Conservation (phyloP, 2,113 vertebrate species). For the Poecile atricapillus region DNA sequence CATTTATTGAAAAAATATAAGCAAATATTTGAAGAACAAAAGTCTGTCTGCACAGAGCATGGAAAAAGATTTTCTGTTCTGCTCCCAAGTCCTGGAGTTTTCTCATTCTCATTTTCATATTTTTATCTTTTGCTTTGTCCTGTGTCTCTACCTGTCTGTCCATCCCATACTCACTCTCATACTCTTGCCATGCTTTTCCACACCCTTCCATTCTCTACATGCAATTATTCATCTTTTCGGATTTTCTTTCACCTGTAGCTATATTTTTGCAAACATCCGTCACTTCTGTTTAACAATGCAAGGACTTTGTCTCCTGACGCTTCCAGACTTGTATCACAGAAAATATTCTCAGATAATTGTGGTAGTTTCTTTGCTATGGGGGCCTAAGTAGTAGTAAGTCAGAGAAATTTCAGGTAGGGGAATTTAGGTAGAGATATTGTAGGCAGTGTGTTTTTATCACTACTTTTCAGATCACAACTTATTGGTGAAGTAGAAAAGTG, state of each 20-base stretch:
- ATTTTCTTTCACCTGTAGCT: not conserved
- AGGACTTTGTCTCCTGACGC: not conserved
- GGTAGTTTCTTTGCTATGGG: not conserved
- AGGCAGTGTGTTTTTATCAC: not conserved
- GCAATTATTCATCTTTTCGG: not conserved
- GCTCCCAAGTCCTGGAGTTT: not conserved
- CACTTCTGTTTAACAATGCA: not conserved
- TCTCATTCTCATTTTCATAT: not conserved
- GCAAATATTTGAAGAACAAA: not conserved
- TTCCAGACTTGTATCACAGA: not conserved
- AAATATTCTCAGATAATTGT: not conserved
- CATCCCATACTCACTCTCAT: not conserved
- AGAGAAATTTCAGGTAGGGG: not conserved
- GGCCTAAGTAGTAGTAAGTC: not conserved
- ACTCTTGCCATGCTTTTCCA: not conserved
- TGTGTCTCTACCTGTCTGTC: not conserved
- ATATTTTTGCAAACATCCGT: not conserved
- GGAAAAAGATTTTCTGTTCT: not conserved
- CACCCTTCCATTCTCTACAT: not conserved
- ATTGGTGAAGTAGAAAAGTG: not conserved
- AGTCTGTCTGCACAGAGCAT: accelerated
- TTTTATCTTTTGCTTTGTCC: not conserved
- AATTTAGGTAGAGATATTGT: not conserved
- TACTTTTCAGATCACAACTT: not conserved
- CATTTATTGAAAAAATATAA: not conserved